A percentile compares a stretch with the other conserved stretches of the same genome.
phyloP scores from a whole-genome alignment of 2,888 invertebrate genomes.

The Aphrophora alni region DNA sequence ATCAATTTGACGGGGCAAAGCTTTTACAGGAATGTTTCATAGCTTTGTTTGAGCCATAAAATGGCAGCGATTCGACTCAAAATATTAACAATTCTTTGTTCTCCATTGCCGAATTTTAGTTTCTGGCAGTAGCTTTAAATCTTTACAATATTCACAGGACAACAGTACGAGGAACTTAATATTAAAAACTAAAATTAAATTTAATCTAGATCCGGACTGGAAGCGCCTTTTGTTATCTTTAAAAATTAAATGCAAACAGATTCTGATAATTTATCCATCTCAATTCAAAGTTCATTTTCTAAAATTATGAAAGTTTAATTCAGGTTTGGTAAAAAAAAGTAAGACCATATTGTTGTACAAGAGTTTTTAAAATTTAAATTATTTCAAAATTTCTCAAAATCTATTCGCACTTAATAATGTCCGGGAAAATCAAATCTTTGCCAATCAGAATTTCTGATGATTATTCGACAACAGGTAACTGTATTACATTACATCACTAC shows the following conservation, averaged over 20 bases:
- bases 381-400: no score
- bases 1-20: no score
- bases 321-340: no score
- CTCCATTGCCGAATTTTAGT: neutral
- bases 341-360: no score
- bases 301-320: no score
- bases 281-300: no score
- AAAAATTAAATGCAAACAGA: neutral
- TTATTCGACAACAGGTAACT: neutral
- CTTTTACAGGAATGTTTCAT: neutral
- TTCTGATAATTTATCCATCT: no score
- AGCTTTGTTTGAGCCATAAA: neutral
- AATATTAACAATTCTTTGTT: neutral
- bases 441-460: neutral
- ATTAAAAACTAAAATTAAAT: neutral
- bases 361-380: no score
- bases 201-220: neutral
- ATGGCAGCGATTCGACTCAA: neutral
- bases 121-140: neutral
- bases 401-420: neutral
- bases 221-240: neutral
- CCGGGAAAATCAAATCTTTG: neutral
- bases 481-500: neutral
- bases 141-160: neutral
- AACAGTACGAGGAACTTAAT: neutral